Base-by-base conservation (phyloP, 2,888 invertebrate species). In the Harpalus rubripes region DNA sequence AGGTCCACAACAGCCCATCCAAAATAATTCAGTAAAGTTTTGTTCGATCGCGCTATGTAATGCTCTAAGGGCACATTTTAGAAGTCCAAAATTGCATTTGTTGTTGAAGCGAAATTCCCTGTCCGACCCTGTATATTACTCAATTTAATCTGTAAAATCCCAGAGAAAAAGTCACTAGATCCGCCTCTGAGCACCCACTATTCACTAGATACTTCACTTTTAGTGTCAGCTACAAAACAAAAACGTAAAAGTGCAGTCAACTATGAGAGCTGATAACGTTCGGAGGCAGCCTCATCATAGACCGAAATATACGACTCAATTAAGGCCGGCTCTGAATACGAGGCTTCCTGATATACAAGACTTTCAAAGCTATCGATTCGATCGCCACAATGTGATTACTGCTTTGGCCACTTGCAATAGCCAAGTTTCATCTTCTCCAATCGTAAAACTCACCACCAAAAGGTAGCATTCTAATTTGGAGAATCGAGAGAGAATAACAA, bases 161-260 rank as follows among this genome's bases (percentile, higher is more conserved):
- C 32, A 32, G 5, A 16, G 59, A 59, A 59, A 59, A 15, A 16
- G 5, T 59, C 7, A 16, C 16, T 44, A 18, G 12, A 0, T 74
- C 8, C 72, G 72, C 44, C 44, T 8, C 72, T 74, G 72, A 3
- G 10, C 2, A 10, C 12, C n/a, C 16, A 74, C 44, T 63, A 63
- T 18, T 18, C 63, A 18, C 12, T 74, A 74, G 44, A 44, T 41
- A 41, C 44, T 74, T 44, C 72, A 74, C 44, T 74, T 52, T 74
- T 74, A 74, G 72, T 74, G 72, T 41, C 72, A 16, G 44, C 41
- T 44, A 15, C 72, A 74, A 68, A 26, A 41, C 41, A 74, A 74
- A 74, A 74, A 74, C 44, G 41, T 74, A 74, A 74, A 68, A 74
- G 72, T 44, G 72, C 72, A 74, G 72, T 74, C 44, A 44, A 16